Evolutionary conservation across 2,888 invertebrate genomes (phyloP).

Genomic region (Eupithecia vulgata): DNA sequence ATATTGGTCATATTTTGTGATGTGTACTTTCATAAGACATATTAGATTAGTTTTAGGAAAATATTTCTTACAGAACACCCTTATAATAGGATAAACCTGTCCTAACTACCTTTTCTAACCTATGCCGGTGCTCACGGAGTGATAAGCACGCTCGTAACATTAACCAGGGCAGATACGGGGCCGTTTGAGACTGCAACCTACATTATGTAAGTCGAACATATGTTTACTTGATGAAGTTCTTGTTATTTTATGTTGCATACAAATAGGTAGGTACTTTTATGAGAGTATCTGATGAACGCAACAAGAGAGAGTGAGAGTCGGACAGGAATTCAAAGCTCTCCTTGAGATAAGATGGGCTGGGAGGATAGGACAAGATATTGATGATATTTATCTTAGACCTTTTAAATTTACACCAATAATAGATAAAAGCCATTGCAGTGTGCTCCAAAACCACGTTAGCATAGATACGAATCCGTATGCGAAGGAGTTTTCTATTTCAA

Average conservation of each 20-base stretch:
- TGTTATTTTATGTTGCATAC: neutral
- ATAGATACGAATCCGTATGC: neutral
- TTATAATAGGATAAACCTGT: neutral
- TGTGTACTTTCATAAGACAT: no score
- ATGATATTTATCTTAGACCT: neutral
- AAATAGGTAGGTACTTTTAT: no score
- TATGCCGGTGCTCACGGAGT: neutral
- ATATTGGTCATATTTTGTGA: no score
- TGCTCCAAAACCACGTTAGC: no score
- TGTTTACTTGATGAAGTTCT: neutral
- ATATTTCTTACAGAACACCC: neutral
- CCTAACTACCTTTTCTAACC: neutral
- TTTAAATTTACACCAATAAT: neutral
- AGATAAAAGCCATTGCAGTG: no score
- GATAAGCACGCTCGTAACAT: slow-evolving; percentile 16
- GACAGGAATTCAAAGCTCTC: no score
- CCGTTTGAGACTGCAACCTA: slow-evolving; percentile 25
- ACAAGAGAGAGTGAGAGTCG: no score
- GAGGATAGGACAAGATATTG: no score
- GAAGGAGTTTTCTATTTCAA: slow-evolving; percentile 10
- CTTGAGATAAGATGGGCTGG: no score
- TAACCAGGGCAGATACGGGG: slow-evolving; percentile 16
- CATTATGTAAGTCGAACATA: slow-evolving; percentile 11
- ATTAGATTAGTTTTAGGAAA: neutral
- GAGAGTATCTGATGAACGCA: no score